Conservation (phyloP, 2,888 invertebrate species). For the Watsonalla cultraria region DNA sequence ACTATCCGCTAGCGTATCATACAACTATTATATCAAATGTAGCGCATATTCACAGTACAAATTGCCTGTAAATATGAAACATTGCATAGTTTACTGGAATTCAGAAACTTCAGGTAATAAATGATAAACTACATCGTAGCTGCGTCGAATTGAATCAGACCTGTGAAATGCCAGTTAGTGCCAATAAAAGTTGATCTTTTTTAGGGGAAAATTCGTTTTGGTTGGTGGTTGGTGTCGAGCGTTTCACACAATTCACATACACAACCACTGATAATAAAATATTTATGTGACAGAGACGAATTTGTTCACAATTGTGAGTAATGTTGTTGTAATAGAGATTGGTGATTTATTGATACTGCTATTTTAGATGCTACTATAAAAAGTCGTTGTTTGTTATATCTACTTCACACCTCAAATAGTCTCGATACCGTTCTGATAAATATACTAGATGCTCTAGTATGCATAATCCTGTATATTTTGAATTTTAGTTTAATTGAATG, state of each 20-base stretch:
- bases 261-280: not conserved
- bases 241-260: not conserved
- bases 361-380: not conserved
- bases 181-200: constrained; percentile 3
- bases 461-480: too few relatives aligned
- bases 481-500: too few relatives aligned
- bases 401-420: not conserved
- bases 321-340: not conserved
- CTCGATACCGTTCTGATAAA: not conserved
- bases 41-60: too few relatives aligned
- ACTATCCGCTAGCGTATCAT: too few relatives aligned
- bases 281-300: not conserved
- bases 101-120: too few relatives aligned
- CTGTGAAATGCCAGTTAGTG: constrained; percentile 3
- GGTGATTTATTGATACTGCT: not conserved
- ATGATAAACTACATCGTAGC: too few relatives aligned
- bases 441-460: too few relatives aligned
- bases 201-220: not conserved
- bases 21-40: too few relatives aligned
- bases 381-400: not conserved
- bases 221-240: not conserved
- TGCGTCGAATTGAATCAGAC: not conserved
- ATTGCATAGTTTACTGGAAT: too few relatives aligned
- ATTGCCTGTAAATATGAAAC: too few relatives aligned
- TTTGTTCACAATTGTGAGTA: not conserved